Evolutionary conservation across 2,797 vertebrate species (phyloP), one percentile per base, ranked within the genome.

Genomic region (Pipistrellus pipistrellus): DNA sequence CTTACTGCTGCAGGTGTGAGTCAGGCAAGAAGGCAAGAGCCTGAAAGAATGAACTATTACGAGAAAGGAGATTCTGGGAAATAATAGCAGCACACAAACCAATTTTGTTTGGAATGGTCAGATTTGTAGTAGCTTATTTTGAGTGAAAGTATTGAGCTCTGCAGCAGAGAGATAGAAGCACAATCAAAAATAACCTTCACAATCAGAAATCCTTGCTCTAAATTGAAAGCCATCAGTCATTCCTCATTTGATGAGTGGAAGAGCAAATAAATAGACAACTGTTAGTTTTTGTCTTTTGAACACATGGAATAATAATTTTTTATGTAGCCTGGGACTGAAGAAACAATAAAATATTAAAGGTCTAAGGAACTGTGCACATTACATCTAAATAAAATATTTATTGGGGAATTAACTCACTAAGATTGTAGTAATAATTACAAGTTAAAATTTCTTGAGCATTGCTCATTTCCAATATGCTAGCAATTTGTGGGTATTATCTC

Each of bases 201-300:
- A 32, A 62, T 78, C 30, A 76, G 51, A 93, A 91, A n/a, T 35
- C 2, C 12, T 10, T 85, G 17, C 30, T 88, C 51, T 21, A 68
- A 81, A 92, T 93, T 32, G 72, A 95, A 94, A 88, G 57, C 23
- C 27, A 71, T 51, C 21, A 35, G 14, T 32, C 44, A 35, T 84
- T 41, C 41, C 25, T 44, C 15, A 53, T 86, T 84, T 85, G 72
- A 41, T 8, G 6, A 27, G 30, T 27, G 27, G 17, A 76, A 68
- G 23, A 4, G 13, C 38, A 80, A 4, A 53, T 84, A 51, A 85
- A 86, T 38, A 35, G 35, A 72, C 18, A 72, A 38, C 3, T 1
- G 8, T 23, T n/a, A 23, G 18, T 59, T 90, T 68, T n/a, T 68
- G 72, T 35, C 46, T 62, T 95, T 53, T 88, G 2, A 72, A 77